phyloP scores from a whole-genome alignment of 2,888 invertebrate genomes.

The Dichetophora obliterata region DNA sequence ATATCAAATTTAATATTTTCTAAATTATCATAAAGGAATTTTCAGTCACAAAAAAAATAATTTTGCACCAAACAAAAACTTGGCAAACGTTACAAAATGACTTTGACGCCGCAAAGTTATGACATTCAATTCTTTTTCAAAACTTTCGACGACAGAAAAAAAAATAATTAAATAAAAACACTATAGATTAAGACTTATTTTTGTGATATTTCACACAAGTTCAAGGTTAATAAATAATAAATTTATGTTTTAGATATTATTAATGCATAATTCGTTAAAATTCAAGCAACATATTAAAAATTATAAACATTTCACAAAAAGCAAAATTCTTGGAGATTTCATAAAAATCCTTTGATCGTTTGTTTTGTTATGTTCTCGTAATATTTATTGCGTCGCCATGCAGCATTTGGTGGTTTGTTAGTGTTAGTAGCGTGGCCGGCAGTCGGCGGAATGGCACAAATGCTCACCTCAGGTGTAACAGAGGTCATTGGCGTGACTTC shows the following conservation, averaged over 20 bases:
- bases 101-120: neutral
- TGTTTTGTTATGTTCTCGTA: constrained; percentile 73
- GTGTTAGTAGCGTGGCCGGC: constrained; percentile 35
- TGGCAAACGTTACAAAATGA: constrained; percentile 7
- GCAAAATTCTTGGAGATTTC: constrained; percentile 40
- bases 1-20: neutral
- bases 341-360: constrained; percentile 74
- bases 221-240: constrained; percentile 16
- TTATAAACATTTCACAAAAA: neutral
- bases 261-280: neutral
- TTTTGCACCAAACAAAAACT: neutral
- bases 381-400: constrained; percentile 72
- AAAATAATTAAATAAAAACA: no score
- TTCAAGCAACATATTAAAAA: neutral
- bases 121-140: no score
- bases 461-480: constrained; percentile 66
- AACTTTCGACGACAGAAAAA: no score
- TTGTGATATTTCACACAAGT: neutral
- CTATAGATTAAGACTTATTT: no score
- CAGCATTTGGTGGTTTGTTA: constrained; percentile 57
- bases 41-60: neutral
- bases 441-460: constrained; percentile 43
- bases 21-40: neutral
- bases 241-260: no score
- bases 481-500: constrained; percentile 51